phyloP scores from a whole-genome alignment of 2,888 invertebrate species.

The Ypsolopha scabrella region DNA sequence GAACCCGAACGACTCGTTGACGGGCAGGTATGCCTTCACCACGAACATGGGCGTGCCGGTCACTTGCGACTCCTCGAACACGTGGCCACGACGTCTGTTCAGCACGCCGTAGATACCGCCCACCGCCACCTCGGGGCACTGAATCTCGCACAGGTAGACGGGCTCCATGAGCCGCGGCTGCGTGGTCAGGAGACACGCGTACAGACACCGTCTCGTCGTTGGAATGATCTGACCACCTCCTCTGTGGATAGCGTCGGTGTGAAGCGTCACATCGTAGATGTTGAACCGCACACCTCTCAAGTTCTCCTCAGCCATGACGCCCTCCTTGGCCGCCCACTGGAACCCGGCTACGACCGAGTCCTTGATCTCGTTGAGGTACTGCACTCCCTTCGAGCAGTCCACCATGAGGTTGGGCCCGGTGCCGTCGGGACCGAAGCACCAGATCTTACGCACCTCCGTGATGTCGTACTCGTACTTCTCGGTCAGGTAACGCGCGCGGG shows the following conservation, averaged over 20 bases:
- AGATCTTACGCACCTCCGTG: conserved; percentile 98
- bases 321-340: conserved; percentile 99
- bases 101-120: conserved; percentile 98
- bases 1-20: conserved; percentile 99
- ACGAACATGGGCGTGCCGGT: conserved; percentile 98
- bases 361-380: conserved; percentile 99
- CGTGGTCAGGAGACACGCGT: conserved; percentile 96
- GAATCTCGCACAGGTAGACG: conserved; percentile 99
- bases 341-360: conserved; percentile 99
- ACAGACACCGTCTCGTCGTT: conserved; percentile 96
- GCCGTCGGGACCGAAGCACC: conserved; percentile 99
- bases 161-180: conserved; percentile 97
- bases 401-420: conserved; percentile 98
- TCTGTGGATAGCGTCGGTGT: conserved; percentile 97
- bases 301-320: conserved; percentile 98
- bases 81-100: conserved; percentile 97
- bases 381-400: conserved; percentile 99
- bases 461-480: conserved; percentile 98
- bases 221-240: conserved; percentile 99
- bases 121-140: conserved; percentile 95
- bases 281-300: conserved; percentile 91
- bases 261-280: conserved; percentile 98
- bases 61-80: conserved; percentile 96
- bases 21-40: conserved; percentile 98
- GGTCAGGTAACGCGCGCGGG: conserved; percentile 92